A percentile compares a stretch with the other conserved stretches of the same genome.
Evolutionary conservation across 2,113 vertebrate genomes (phyloP).

Genomic region (Laticauda colubrina): DNA sequence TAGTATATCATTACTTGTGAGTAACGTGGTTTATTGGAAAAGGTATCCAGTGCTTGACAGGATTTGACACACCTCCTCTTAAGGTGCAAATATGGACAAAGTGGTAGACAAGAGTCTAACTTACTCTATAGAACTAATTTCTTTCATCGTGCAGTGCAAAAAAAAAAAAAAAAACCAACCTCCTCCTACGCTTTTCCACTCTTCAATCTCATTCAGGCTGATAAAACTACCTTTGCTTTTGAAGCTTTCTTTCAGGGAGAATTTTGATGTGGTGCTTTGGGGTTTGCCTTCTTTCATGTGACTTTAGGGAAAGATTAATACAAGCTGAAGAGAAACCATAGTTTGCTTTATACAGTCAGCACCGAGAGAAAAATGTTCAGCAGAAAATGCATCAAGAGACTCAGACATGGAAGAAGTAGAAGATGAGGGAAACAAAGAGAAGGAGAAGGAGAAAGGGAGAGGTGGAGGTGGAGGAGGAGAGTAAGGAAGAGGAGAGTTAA

Average conservation of each 20-base stretch:
- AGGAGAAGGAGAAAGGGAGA: neutral
- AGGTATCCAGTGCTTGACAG: no score
- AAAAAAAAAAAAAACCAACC: no score
- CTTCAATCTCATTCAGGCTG: neutral
- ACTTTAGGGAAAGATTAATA: neutral
- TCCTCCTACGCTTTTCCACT: neutral
- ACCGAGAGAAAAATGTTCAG: neutral
- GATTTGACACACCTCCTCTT: neutral
- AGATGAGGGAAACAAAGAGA: neutral
- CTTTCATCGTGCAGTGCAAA: no score
- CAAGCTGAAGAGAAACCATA: neutral
- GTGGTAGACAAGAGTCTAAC: no score
- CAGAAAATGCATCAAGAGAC: neutral
- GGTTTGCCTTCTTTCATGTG: neutral
- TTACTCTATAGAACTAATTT: no score
- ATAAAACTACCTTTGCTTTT: neutral
- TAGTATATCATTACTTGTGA: no score
- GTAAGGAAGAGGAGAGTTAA: no score
- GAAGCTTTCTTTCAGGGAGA: neutral
- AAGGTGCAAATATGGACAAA: no score
- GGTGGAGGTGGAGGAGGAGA: no score
- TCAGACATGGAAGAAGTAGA: neutral
- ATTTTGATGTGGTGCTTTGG: neutral
- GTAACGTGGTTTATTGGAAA: no score
- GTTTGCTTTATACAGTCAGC: neutral